These are phyloP conservation scores for Diphyllodes magnificus DNA, from an alignment of 2,113 vertebrate genomes.

Conservation along the genomic window DNA sequence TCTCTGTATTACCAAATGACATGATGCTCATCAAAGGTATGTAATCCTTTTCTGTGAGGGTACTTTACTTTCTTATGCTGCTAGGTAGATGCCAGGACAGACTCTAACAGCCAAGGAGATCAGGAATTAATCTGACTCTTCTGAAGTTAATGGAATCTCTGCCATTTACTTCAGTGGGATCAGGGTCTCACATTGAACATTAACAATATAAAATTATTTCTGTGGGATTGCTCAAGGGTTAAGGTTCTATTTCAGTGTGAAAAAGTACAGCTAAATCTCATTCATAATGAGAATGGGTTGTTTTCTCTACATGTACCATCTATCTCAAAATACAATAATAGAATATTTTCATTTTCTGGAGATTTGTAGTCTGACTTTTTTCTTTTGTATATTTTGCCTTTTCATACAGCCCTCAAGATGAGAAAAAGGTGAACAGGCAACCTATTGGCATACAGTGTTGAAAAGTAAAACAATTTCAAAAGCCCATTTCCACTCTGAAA, in stretches of 20 bases:
- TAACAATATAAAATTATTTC: not conserved
- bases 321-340: not conserved
- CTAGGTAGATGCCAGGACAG: not conserved
- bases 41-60: not conserved
- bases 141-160: not conserved
- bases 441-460: not conserved
- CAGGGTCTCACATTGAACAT: not conserved
- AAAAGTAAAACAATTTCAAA: not conserved
- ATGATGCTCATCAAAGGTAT: not conserved
- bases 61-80: not conserved
- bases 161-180: not conserved
- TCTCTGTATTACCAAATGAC: not conserved
- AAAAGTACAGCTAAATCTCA: not conserved
- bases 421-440: not conserved
- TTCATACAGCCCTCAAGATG: not conserved
- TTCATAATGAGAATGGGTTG: not conserved
- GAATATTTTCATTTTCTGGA: not conserved
- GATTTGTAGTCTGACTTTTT: not conserved
- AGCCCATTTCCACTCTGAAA: not conserved
- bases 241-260: not conserved
- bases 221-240: not conserved
- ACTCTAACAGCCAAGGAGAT: not conserved
- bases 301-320: not conserved
- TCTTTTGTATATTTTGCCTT: not conserved
- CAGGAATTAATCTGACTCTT: not conserved